Base-by-base conservation (phyloP, 2,113 vertebrate species). In the Apodemus sylvaticus region DNA sequence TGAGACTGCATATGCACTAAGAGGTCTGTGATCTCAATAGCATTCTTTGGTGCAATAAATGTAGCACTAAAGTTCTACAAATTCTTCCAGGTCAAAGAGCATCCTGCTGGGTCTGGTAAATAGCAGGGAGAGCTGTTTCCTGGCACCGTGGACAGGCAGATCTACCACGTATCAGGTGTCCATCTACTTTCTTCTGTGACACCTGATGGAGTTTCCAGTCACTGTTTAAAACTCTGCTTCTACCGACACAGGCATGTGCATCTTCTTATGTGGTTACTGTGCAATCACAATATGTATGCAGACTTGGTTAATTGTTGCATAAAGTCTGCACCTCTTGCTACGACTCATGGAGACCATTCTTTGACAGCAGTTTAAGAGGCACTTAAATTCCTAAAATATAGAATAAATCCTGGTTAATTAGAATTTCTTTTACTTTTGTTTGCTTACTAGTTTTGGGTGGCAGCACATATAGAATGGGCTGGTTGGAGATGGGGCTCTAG, bases 291-390 rank as follows among this genome's bases (percentile, higher is more conserved):
- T 48, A 29, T 9, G 16, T n/a, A 60, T 6, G 17, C 19, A 70
- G 31, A 19, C 26, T 89, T 87, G 89, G 42, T 53, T 89, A 73
- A 62, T 42, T 66, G 31, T 66, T 9, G 48, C 39, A 11, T 79
- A 87, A 94, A 94, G 79, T 62, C 13, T 66, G 85, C 74, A 68
- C 55, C 36, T 74, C 73, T 74, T 58, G 34, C 51, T 88, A 22
- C 42, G 76, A 79, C 10, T 94, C 89, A 62, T 9, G 83, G 39
- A 94, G 94, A 64, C 53, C n/a, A 83, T 79, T 94, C 90, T 58
- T 45, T 77, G 71, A 68, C 19, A 71, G 78, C 95, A 62, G 88
- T 89, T 77, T 92, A 79, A 95, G 85, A 51, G 51, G 66, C 82
- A 74, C 62, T 51, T 60, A 89, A 85, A 76, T 86, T 71, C 53